Evolutionary conservation across 2,113 vertebrate genomes (phyloP).

Genomic region (Speoplatyrhinus poulsoni): DNA sequence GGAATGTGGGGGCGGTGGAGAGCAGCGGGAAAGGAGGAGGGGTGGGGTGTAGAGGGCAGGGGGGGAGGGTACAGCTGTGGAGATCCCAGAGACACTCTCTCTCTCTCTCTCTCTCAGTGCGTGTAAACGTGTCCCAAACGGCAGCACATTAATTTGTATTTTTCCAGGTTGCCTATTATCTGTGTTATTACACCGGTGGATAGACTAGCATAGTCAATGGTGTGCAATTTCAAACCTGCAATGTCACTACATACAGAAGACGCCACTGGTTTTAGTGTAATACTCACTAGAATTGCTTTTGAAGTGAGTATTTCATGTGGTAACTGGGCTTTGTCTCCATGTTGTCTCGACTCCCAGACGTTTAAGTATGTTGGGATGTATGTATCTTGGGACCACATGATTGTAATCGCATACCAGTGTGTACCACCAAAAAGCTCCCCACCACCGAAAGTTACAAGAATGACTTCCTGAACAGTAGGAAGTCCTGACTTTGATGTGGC

Average conservation of each 20-base stretch:
- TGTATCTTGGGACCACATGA: no score
- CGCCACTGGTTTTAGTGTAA: no score
- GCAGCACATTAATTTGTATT: neutral
- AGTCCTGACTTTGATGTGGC: conserved; percentile 1
- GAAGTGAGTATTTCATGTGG: no score
- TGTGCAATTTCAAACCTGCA: neutral
- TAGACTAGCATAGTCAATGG: neutral
- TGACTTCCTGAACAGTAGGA: neutral
- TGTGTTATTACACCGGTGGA: neutral
- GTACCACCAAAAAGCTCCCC: no score
- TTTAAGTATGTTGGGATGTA: no score
- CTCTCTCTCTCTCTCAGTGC: no score
- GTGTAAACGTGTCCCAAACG: no score
- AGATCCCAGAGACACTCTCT: conserved; percentile 45
- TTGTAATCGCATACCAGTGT: no score
- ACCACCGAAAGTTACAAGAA: neutral
- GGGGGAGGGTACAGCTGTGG: conserved; percentile 63
- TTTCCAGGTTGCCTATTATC: neutral
- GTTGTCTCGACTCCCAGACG: no score
- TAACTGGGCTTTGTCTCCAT: no score
- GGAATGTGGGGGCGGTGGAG: conserved; percentile 59
- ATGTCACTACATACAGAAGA: no score
- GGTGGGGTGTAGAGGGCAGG: conserved; percentile 1
- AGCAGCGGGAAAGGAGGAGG: neutral
- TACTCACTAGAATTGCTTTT: no score